These are phyloP conservation scores for Platygyra sinensis DNA, from an alignment of 64 coral and sea anemone genomes.

Conservation along the genomic window DNA sequence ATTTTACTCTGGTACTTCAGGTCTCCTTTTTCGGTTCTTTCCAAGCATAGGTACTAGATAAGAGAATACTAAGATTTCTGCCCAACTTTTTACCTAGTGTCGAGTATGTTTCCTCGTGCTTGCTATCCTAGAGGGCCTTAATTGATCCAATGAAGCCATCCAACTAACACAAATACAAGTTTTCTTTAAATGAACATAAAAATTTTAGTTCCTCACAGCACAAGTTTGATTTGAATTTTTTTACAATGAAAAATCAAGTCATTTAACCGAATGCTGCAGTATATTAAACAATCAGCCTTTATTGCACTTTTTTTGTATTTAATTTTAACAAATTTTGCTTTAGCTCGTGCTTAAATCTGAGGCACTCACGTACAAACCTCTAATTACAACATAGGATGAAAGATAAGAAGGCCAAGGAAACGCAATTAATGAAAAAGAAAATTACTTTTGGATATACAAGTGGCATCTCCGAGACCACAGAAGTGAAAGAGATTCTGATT, in stretches of 20 bases:
- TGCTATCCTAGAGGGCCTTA: not conserved
- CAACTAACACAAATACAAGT: not conserved
- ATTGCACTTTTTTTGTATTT: not conserved
- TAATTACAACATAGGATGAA: slow-evolving; percentile 6
- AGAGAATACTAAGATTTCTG: too few relatives aligned
- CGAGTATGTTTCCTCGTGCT: too few relatives aligned
- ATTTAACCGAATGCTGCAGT: not conserved
- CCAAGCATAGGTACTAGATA: too few relatives aligned
- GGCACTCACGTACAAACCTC: not conserved
- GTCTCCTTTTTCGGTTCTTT: too few relatives aligned
- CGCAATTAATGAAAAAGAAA: slow-evolving; percentile 42
- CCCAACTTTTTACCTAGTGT: too few relatives aligned
- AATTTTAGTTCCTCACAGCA: too few relatives aligned
- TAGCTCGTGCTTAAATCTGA: too few relatives aligned
- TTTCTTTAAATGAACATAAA: not conserved
- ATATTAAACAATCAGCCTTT: not conserved
- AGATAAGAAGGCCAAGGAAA: slow-evolving; percentile 3
- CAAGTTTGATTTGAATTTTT: not conserved
- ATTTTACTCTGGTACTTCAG: too few relatives aligned
- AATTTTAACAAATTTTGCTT: too few relatives aligned
- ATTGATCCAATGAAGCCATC: not conserved
- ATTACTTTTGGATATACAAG: slow-evolving; percentile 12
- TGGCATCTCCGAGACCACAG: not conserved
- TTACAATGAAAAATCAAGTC: not conserved
- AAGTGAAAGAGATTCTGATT: not conserved